Evolutionary conservation across 2,797 vertebrate genomes (phyloP).

Genomic region (Chelon labrosus): DNA sequence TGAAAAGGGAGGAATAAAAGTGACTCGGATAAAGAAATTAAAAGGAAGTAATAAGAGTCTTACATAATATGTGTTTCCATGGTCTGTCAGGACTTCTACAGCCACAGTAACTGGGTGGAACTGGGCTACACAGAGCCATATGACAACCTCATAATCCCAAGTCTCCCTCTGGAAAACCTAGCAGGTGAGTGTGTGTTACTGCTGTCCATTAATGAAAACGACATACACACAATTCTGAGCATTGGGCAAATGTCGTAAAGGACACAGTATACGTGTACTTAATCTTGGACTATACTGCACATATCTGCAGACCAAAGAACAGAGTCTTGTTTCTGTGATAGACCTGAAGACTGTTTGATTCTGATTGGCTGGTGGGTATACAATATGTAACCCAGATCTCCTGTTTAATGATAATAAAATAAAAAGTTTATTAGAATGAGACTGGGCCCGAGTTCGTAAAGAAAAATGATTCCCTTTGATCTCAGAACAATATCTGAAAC

Average conservation of each 20-base stretch:
- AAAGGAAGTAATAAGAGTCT: neutral
- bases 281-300: neutral
- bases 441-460: no score
- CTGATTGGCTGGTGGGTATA: no score
- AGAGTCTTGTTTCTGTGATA: neutral
- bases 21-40: neutral
- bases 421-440: no score
- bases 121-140: slow-evolving; percentile 76
- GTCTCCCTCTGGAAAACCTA: slow-evolving; percentile 73
- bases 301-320: neutral
- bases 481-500: no score
- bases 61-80: slow-evolving; percentile 6
- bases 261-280: neutral
- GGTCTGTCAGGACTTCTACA: slow-evolving; percentile 84
- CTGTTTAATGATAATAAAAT: no score
- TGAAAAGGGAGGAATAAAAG: slow-evolving; percentile 26
- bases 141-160: slow-evolving; percentile 72
- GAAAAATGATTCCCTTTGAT: no score
- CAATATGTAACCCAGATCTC: neutral
- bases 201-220: neutral
- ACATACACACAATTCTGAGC: neutral
- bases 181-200: slow-evolving; percentile 62
- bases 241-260: neutral
- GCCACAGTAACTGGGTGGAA: slow-evolving; percentile 87
- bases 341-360: neutral